Conservation (phyloP, 2,888 invertebrate species). For the Amiota minor region DNA sequence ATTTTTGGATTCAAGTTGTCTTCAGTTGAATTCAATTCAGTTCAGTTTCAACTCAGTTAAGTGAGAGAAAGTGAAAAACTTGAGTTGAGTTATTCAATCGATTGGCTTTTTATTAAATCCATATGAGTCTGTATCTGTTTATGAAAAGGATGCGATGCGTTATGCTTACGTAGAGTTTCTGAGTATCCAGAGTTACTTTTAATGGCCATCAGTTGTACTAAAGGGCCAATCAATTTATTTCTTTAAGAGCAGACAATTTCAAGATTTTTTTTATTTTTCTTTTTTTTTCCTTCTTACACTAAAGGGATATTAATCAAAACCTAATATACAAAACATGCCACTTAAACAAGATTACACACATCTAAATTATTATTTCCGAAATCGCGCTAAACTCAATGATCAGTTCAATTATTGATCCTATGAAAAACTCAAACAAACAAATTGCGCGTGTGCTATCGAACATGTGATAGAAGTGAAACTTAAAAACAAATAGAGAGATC, state of each 20-base stretch:
- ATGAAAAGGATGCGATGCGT: neutral
- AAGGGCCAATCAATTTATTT: slow-evolving; percentile 28
- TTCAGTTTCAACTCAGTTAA: too few species aligned
- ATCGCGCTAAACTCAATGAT: too few species aligned
- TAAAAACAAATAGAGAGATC: too few species aligned
- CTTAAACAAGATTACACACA: neutral
- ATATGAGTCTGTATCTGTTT: neutral
- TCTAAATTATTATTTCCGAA: too few species aligned
- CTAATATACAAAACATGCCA: slow-evolving; percentile 62
- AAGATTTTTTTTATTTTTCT: neutral
- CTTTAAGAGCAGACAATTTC: slow-evolving; percentile 19
- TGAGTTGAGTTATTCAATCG: slow-evolving; percentile 2
- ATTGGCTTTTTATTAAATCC: neutral
- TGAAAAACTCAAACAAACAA: too few species aligned
- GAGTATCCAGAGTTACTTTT: neutral
- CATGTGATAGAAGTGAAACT: too few species aligned
- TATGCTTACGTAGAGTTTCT: neutral
- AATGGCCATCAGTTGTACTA: neutral
- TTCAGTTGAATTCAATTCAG: too few species aligned
- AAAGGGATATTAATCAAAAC: slow-evolving; percentile 62
- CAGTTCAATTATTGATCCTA: too few species aligned
- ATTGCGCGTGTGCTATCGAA: too few species aligned
- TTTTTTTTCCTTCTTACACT: neutral
- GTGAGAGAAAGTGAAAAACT: neutral
- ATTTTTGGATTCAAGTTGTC: too few species aligned